A percentile compares a stretch with the other conserved stretches of the same genome.
These are phyloP conservation scores for Odontocolon sp. DNA, from an alignment of 2,888 invertebrate species.

Conservation along the genomic window DNA sequence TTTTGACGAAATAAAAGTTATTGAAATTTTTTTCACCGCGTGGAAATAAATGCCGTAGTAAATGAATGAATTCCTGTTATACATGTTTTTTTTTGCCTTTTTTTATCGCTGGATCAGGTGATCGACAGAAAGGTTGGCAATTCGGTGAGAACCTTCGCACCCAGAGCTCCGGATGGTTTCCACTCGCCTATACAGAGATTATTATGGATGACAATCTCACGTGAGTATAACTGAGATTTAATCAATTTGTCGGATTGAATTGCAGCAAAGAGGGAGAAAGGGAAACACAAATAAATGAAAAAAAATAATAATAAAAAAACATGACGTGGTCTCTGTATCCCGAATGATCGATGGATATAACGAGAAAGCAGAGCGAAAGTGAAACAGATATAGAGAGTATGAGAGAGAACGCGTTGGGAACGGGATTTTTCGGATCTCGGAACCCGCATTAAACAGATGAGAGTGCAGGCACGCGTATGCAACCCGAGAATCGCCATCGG, in stretches of 20 bases:
- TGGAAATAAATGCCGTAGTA: too few relatives aligned
- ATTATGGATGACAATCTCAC: constrained; percentile 86
- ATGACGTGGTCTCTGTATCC: background rate
- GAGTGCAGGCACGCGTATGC: constrained; percentile 18
- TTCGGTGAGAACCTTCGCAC: constrained; percentile 97
- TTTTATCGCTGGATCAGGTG: constrained; percentile 82
- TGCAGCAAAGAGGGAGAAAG: too few relatives aligned
- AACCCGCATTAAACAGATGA: constrained; percentile 6
- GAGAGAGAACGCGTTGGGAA: too few relatives aligned
- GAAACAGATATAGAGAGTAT: constrained; percentile 38
- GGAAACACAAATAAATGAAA: background rate
- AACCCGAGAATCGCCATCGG: constrained; percentile 4
- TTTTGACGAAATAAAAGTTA: too few relatives aligned
- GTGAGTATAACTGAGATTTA: constrained; percentile 79
- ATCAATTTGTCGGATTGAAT: constrained; percentile 19
- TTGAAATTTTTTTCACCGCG: too few relatives aligned
- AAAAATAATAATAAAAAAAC: background rate
- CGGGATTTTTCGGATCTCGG: too few relatives aligned
- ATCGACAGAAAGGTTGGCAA: constrained; percentile 97
- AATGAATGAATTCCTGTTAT: too few relatives aligned
- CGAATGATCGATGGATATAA: constrained; percentile 44
- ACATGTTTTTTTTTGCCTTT: background rate
- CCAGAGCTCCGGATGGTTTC: constrained; percentile 97
- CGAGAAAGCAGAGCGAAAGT: constrained; percentile 27
- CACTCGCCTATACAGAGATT: constrained; percentile 95